Percentiles rank a stretch among this genome's conserved stretches.
Conservation (phyloP, 2,888 invertebrate species). For the Silvanus unidentatus region DNA sequence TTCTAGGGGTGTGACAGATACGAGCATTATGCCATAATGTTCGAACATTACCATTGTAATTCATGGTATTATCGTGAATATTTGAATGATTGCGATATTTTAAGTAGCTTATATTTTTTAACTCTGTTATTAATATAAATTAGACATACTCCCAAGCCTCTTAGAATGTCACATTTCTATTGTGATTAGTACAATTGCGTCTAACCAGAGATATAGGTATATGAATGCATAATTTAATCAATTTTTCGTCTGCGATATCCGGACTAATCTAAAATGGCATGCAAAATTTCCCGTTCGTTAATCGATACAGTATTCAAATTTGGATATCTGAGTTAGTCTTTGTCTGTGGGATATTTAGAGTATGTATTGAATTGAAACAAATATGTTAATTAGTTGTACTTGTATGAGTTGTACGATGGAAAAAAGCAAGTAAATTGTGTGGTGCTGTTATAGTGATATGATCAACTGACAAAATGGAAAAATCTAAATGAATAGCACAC, state of each 20-base stretch:
- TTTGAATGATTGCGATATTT: slow-evolving; percentile 26
- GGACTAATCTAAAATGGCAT: slow-evolving; percentile 16
- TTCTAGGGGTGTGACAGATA: background rate
- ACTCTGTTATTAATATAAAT: slow-evolving; percentile 31
- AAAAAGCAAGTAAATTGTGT: slow-evolving; percentile 13
- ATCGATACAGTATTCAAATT: no score
- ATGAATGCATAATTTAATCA: background rate
- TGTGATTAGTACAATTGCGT: background rate
- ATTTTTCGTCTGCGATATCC: background rate
- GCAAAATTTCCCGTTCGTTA: slow-evolving; percentile 16
- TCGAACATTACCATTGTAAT: slow-evolving; percentile 23
- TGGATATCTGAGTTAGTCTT: background rate
- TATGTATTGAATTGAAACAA: no score
- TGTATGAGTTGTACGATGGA: slow-evolving; percentile 2
- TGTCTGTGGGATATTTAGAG: no score
- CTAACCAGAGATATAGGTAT: background rate
- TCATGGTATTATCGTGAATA: slow-evolving; percentile 25
- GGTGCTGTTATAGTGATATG: no score
- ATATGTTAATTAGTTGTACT: slow-evolving; percentile 4
- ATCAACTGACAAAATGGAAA: slow-evolving; percentile 14
- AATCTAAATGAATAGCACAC: slow-evolving; percentile 26
- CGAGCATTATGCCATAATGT: background rate
- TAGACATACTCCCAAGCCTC: slow-evolving; percentile 17
- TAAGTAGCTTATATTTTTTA: slow-evolving; percentile 31
- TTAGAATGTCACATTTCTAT: background rate